Conservation (phyloP, 2,113 vertebrate genomes). For the Vireo altiloquus region DNA sequence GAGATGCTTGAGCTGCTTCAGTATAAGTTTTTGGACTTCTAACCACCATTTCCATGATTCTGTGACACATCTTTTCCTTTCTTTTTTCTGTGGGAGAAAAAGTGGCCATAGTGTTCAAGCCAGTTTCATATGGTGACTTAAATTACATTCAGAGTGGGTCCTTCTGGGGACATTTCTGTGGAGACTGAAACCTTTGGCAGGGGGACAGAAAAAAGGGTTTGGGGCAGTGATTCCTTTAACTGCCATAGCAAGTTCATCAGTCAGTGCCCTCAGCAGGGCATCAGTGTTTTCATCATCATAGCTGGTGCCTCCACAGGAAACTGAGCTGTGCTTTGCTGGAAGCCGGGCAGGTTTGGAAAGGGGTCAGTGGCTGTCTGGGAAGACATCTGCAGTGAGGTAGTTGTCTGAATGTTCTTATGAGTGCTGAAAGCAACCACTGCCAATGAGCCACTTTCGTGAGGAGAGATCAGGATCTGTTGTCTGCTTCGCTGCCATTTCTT, state of each 20-base stretch:
- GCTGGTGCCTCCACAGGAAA: background rate
- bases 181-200: conserved; percentile 19
- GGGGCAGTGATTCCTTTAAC: background rate
- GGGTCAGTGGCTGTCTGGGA: background rate
- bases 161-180: background rate
- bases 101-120: background rate
- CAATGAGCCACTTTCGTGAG: background rate
- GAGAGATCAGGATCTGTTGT: background rate
- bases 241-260: background rate
- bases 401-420: background rate
- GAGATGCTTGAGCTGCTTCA: background rate
- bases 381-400: background rate
- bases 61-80: background rate
- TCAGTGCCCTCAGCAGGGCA: background rate
- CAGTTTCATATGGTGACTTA: background rate
- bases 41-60: background rate
- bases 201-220: background rate
- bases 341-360: background rate
- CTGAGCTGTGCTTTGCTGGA: background rate
- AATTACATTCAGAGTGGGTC: background rate
- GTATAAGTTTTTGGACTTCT: background rate
- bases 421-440: background rate
- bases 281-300: background rate
- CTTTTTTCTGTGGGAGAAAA: background rate
- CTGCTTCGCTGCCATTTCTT: background rate